Base-by-base conservation (phyloP, 1,140 invertebrate genomes). In the Ephestia elutella region DNA sequence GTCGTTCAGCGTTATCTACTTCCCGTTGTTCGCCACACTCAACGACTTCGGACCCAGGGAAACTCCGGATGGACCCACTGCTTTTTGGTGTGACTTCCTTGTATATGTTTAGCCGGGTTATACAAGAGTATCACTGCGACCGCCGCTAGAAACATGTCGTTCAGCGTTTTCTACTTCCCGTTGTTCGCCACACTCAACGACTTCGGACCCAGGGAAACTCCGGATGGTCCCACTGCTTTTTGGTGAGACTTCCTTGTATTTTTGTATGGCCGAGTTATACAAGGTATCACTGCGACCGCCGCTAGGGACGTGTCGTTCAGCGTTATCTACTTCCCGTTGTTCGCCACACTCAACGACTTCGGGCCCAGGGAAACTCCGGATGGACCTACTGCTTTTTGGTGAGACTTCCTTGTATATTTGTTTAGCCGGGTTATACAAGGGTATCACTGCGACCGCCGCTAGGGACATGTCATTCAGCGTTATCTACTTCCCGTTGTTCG, bases 81-180 rank as follows among this genome's bases (percentile, higher is more conserved):
- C 96, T 7, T 93, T 93, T 71, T 93, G 92, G 91, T 89, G 68
- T 76, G 56, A 44, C 3, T 68, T 9, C 28, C 56, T 60, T 20
- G 9, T 51, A 13, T 49, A 32, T 60, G 17, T 50, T 49, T n/a
- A n/a, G n/a, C n/a, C n/a, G 13, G 5, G 5, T 38, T 38, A 38
- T 38, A 9, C 83, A 96, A 96, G 82, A 98, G 98, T n/a, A 94
- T 95, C 7, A 93, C 93, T 21, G 97, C 98, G 2, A 99, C 98
- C 0, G 95, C 96, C 59, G 89, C 97, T 0, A 89, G 98, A 65
- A 98, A 99, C 89, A 95, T 99, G 0, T 95, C 95, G 15, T 99
- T 99, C 89, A 99, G 98, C n/a, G 89, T 99, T 17, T 94, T 99
- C 54, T 99, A 99, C 88, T 99, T 99, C 89, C 98, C 98, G 13